Base-by-base conservation (phyloP, 2,888 invertebrate species). In the Bellardia bayeri region DNA sequence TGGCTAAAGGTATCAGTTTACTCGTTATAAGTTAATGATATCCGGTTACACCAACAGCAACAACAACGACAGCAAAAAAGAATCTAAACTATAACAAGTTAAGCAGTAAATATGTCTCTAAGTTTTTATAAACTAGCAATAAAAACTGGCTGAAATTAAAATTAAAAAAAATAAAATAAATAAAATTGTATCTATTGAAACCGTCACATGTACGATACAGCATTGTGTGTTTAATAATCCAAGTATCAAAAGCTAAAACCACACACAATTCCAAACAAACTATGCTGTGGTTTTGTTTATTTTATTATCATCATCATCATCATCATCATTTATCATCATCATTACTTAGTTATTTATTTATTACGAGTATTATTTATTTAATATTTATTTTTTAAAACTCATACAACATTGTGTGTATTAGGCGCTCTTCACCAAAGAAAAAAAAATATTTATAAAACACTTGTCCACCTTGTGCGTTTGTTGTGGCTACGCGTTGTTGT, bases 261-360 rank as follows among this genome's bases (percentile, higher is more conserved):
- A 82, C 87, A 87, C 87, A 87, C 85, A 87, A 87, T 87, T 87
- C 87, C 85, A 64, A 87, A 85, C 87, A 87, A 87, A 87, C 87
- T 85, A 82, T 87, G 75, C 69, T 87, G 87, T 42, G 87, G 87
- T 87, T 87, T 87, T 23, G 54, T 64, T 61, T 49, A 61, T 64
- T 80, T 49, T 64, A 56, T 66, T 66, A 30, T 9, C 2, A 2
- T 66, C 3, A 37, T 0, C 37, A 37, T 66, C 6, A 40, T 51
- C 11, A 51, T 76, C 51, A n/a, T 37, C n/a, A 0, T 14, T 51
- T 11, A 51, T 76, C 51, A 33, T 37, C n/a, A 51, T 54, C 49
- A 40, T 61, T 63, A 63, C 6, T 63, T 33, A 37, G n/a, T 56
- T 45, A 16, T 64, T 56, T 42, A 64, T 37, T 54, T 54, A 51